Conservation (phyloP, 2,113 vertebrate species). For the Atrichornis clamosus region DNA sequence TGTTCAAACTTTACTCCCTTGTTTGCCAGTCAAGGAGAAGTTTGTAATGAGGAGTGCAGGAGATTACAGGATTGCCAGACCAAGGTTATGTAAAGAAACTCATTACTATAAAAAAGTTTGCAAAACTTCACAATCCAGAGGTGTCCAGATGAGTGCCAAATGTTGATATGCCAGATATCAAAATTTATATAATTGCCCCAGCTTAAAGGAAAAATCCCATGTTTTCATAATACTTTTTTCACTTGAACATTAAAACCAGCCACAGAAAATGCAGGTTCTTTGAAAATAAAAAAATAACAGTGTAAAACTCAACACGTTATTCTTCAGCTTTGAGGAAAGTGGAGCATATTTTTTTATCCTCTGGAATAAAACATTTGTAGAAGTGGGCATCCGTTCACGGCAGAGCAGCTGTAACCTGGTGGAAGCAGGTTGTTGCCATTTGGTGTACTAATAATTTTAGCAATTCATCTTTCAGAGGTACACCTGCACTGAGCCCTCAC, state of each 20-base stretch:
- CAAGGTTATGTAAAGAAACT: background rate
- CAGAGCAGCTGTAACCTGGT: background rate
- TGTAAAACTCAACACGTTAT: background rate
- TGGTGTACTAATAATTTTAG: background rate
- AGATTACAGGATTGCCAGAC: background rate
- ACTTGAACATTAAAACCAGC: background rate
- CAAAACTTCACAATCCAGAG: background rate
- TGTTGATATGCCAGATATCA: background rate
- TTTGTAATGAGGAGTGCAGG: background rate
- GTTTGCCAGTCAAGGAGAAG: background rate
- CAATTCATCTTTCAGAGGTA: background rate
- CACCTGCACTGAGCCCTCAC: background rate
- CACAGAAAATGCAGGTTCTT: background rate
- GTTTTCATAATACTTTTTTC: background rate
- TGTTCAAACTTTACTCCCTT: background rate
- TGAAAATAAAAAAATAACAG: background rate
- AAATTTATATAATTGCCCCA: background rate
- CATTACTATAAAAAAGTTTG: background rate
- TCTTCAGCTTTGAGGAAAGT: background rate
- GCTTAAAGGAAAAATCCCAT: background rate
- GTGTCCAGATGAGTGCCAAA: background rate
- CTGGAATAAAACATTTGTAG: background rate
- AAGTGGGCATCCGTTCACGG: background rate
- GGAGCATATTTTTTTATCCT: background rate
- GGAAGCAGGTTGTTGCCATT: background rate